These are phyloP conservation scores for Echinometra lucunter DNA, from an alignment of 53 echinoderm and acorn worm species.

Conservation along the genomic window DNA sequence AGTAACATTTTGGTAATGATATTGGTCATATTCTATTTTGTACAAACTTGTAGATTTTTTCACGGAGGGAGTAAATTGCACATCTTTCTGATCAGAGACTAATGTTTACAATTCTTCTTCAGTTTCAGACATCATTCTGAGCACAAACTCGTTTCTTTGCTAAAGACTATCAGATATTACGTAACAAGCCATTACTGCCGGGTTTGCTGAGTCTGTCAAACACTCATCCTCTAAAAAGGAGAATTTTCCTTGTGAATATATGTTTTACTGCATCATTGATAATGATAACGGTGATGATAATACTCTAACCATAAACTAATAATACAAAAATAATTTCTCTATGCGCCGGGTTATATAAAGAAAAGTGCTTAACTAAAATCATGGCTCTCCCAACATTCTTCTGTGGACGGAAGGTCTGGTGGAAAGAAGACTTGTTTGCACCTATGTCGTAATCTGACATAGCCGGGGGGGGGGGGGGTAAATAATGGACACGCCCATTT, in stretches of 20 bases:
- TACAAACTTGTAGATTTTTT: not conserved
- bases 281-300: not conserved
- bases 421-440: not conserved
- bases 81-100: not conserved
- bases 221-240: too few relatives aligned
- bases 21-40: not conserved
- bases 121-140: not conserved
- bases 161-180: not conserved
- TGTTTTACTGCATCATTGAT: not conserved
- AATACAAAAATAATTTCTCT: too few relatives aligned
- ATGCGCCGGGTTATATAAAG: too few relatives aligned
- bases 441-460: not conserved
- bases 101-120: not conserved
- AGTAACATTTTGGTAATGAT: not conserved
- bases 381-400: too few relatives aligned
- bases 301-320: not conserved
- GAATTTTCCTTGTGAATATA: too few relatives aligned
- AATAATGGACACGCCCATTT: not conserved
- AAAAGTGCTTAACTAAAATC: too few relatives aligned
- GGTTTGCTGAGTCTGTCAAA: too few relatives aligned
- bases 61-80: not conserved
- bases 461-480: too few relatives aligned
- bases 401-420: too few relatives aligned
- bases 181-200: too few relatives aligned
- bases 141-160: not conserved